Base-by-base conservation (phyloP, 1,140 invertebrate genomes). In the Ylistrum balloti region DNA sequence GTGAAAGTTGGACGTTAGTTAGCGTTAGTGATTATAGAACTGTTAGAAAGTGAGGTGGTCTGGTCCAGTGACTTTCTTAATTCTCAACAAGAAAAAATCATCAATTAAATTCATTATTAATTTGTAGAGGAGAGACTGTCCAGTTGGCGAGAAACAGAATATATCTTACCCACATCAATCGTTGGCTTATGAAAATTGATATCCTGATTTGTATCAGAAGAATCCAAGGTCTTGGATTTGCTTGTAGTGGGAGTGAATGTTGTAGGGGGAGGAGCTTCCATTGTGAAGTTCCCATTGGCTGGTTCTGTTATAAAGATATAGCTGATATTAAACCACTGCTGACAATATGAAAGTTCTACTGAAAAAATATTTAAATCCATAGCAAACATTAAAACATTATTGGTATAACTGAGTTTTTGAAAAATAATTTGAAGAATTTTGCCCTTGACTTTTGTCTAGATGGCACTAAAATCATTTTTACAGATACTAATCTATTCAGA, bases 281-380 rank as follows among this genome's bases (percentile, higher is more conserved):
- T 97, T 15, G 97, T 97, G 93, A 97, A 96, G 95, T 98, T 98
- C 89, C 97, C 97, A 90, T 97, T 87, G 33, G 97, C 97, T 90
- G 97, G 96, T 90, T 97, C 97, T 98, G 96, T 90, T 96, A 95
- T 92, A 93, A 88, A 33, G 28, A 74, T 74, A 74, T n/a, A 38
- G 35, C n/a, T n/a, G 56, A 74, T 74, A 74, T 74, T 17, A 28
- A 7, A n/a, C n/a, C n/a, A n/a, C n/a, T n/a, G 45, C 45, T 48
- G 45, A 48, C 20, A 13, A 48, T 13, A 48, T 13, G 13, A 20
- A 10, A 48, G 45, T 9, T 48, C 45, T 20, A 48, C 11, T 48
- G 13, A 48, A 9, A 48, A 22, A 48, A 10, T 48, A 17, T 48
- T 48, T 13, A 38, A 38, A 38, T 5, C 35, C 35, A 38, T 38